Percentiles rank a stretch among this genome's conserved stretches.
Evolutionary conservation across 1,140 invertebrate species (phyloP).

Genomic region (Zaprionus lachaisei): DNA sequence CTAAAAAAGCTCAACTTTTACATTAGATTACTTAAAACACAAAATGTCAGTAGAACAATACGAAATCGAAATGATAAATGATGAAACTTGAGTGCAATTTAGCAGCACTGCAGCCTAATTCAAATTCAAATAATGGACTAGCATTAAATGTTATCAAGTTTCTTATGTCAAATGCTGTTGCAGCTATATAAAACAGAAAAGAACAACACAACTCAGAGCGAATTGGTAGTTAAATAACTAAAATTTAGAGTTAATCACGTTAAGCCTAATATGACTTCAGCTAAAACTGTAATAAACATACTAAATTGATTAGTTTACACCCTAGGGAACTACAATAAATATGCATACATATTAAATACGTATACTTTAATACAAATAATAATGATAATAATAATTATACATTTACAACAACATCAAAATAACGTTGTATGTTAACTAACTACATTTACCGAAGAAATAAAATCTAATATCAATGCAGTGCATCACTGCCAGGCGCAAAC

Average conservation of each 20-base stretch:
- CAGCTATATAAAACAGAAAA: constrained; percentile 53
- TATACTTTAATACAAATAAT: constrained; percentile 35
- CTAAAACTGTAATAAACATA: constrained; percentile 30
- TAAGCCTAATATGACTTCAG: constrained; percentile 56
- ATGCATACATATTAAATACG: constrained; percentile 34
- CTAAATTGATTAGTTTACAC: constrained; percentile 46
- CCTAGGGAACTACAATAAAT: constrained; percentile 59
- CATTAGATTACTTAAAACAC: constrained; percentile 66
- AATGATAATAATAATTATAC: not conserved
- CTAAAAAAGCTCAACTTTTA: constrained; percentile 83
- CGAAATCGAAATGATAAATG: constrained; percentile 1
- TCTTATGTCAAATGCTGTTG: constrained; percentile 77
- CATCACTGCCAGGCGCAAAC: constrained; percentile 79
- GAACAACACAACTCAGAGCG: constrained; percentile 56
- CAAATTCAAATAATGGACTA: constrained; percentile 46
- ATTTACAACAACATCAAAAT: constrained; percentile 18
- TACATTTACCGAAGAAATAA: constrained; percentile 10
- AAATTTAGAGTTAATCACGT: constrained; percentile 28
- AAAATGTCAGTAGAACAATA: constrained; percentile 4
- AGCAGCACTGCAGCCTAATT: constrained; percentile 45
- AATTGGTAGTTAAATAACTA: constrained; percentile 67
- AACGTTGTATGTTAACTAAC: not conserved
- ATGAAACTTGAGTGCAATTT: constrained; percentile 48
- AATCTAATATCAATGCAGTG: constrained; percentile 74
- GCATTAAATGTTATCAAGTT: constrained; percentile 77